A percentile compares a stretch with the other conserved stretches of the same genome.
Evolutionary conservation across 2,888 invertebrate species (phyloP).

Genomic region (Ephialtes manifestator): DNA sequence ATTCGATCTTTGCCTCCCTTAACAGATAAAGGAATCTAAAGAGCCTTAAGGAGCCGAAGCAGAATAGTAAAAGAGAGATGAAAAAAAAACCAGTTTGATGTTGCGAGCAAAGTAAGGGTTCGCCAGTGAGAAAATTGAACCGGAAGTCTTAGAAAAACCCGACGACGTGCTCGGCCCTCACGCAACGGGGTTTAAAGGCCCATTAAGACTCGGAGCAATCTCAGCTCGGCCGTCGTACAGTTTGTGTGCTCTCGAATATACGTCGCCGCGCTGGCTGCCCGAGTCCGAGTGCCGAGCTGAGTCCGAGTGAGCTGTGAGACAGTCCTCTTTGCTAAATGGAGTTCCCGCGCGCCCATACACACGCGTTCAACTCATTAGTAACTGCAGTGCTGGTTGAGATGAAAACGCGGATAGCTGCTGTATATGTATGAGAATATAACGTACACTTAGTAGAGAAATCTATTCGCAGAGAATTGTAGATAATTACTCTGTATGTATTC

Average conservation of each 20-base stretch:
- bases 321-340: conserved; percentile 58
- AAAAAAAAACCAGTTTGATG: too few species aligned
- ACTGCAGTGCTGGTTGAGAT: conserved; percentile 42
- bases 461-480: conserved; percentile 43
- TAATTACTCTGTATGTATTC: conserved; percentile 6
- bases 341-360: conserved; percentile 39
- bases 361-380: conserved; percentile 36
- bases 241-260: conserved; percentile 34
- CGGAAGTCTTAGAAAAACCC: conserved; percentile 77
- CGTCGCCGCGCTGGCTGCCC: conserved; percentile 20
- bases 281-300: conserved; percentile 39
- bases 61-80: too few species aligned
- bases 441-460: background rate
- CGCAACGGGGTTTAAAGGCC: conserved; percentile 79
- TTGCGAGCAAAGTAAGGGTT: conserved; percentile 50
- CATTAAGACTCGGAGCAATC: conserved; percentile 79
- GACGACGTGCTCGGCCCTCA: conserved; percentile 27
- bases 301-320: conserved; percentile 58
- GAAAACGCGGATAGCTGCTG: conserved; percentile 21
- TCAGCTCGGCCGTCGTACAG: conserved; percentile 66
- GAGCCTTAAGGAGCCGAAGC: too few species aligned
- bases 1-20: too few species aligned
- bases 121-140: conserved; percentile 80
- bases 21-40: too few species aligned
- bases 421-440: background rate